Base-by-base conservation (phyloP, 1,140 invertebrate species). In the Pseudomyrmex dendroicus region DNA sequence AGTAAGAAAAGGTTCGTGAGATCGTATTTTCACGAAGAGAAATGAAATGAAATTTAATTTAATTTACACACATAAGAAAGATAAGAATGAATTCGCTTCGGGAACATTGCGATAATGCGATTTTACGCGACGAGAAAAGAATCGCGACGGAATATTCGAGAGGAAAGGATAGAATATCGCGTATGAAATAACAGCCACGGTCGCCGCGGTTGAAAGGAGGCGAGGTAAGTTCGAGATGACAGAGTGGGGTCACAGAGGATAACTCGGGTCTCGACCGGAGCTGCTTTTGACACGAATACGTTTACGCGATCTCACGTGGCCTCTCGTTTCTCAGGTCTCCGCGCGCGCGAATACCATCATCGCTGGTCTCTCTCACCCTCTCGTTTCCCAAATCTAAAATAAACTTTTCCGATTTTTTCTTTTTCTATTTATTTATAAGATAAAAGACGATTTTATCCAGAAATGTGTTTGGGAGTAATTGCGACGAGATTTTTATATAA, bases 211-310 rank as follows among this genome's bases (percentile, higher is more conserved):
- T 76, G 73, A 83, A 68, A 73, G 77, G 82, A 84, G 90, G 84
- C 89, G 88, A 93, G 89, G 90, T 92, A 93, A 93, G 92, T 92
- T 91, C 80, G 88, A 92, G 91, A 93, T 91, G 91, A 91, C 89
- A 89, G 91, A 92, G 92, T 89, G 87, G 91, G 92, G 92, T 93
- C 92, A 25, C 62, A 92, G 85, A 93, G 92, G 92, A 93, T 93
- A 93, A 93, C 92, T 90, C 90, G 91, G 92, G 92, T 93, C 91
- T 84, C 88, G 92, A 91, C 92, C 91, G 91, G 89, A 86, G 89
- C 85, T 91, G 90, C 91, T 91, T 93, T 93, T 93, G 92, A 93
- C 92, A 93, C 91, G 90, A 92, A 92, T 93, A 93, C 92, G 90
- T 92, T 93, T 92, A 93, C 90, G 88, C 83, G 89, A 91, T 92